These are phyloP conservation scores for Ficedula albicollis DNA, from an alignment of 2,797 vertebrate genomes.

Conservation along the genomic window DNA sequence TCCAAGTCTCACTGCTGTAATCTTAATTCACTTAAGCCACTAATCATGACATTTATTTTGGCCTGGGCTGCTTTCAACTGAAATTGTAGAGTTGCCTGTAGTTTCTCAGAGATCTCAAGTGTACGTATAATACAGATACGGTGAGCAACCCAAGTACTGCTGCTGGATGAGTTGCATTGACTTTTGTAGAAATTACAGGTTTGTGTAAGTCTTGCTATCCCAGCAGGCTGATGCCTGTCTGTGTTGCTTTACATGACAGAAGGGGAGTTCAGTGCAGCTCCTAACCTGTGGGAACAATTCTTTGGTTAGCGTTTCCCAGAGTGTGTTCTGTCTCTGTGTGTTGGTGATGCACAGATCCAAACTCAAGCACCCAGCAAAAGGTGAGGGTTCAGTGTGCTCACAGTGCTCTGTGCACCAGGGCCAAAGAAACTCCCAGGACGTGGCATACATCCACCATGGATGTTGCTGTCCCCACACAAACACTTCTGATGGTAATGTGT, in stretches of 20 bases:
- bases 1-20: background rate
- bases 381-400: background rate
- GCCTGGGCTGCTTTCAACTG: background rate
- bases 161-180: background rate
- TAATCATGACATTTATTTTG: background rate
- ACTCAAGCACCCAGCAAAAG: accelerated
- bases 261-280: background rate
- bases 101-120: background rate
- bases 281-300: background rate
- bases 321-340: background rate
- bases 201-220: background rate
- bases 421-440: background rate
- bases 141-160: background rate
- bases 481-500: background rate
- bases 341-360: background rate
- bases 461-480: background rate
- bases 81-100: background rate
- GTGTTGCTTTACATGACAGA: background rate
- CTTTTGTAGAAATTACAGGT: background rate
- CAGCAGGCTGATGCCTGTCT: background rate
- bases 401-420: background rate
- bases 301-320: background rate
- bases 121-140: background rate
- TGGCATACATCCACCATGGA: background rate
- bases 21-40: constrained; percentile 14